Base-by-base conservation (phyloP, 2,113 vertebrate genomes). In the Bagarius yarrelli region DNA sequence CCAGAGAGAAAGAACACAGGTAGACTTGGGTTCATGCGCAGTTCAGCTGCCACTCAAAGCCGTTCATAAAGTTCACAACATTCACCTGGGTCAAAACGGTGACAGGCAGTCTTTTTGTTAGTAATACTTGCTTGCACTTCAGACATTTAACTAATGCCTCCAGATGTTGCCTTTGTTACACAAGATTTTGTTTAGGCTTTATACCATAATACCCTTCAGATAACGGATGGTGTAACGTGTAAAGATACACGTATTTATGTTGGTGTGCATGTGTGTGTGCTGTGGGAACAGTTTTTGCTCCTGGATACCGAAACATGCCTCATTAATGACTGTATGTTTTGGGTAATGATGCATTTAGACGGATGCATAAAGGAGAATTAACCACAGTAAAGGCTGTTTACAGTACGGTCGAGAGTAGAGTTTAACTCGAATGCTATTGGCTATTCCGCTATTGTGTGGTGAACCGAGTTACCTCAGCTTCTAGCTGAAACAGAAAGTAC, bases 1-100 rank as follows among this genome's bases (percentile, higher is more conserved):
- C 77, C 83, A 80, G 79, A 77, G 16, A 34, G 40, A 83, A 19
- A 83, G 71, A 85, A 88, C 85, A 85, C 81, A 80, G 53, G 19
- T 71, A 77, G 72, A 78, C 53, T 66, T 73, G 75, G 69, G 69
- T 67, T 81, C 75, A 81, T 27, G 14, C 36, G 78, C 75, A 74
- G 64, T 79, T 79, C 80, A 79, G 81, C 53, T 36, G 67, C 57
- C 73, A 55, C 76, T 83, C 53, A 60, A 36, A 34, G 44, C n/a
- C 80, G 32, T 44, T 36, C 8, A 44, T 27, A 76, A 59, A 57
- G 73, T 76, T 76, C 73, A 76, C 55, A 55, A 44, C 8, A 9
- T 73, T 53, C 27, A 64, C 70, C 55, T 32, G 70, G 23, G 59
- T 47, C 70, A 71, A 5, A 32, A 32, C 5, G 67, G 36, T 70